A percentile compares a stretch with the other conserved stretches of the same genome.
These are phyloP conservation scores for Stegastes partitus DNA, from an alignment of 2,113 vertebrate genomes.

Conservation along the genomic window DNA sequence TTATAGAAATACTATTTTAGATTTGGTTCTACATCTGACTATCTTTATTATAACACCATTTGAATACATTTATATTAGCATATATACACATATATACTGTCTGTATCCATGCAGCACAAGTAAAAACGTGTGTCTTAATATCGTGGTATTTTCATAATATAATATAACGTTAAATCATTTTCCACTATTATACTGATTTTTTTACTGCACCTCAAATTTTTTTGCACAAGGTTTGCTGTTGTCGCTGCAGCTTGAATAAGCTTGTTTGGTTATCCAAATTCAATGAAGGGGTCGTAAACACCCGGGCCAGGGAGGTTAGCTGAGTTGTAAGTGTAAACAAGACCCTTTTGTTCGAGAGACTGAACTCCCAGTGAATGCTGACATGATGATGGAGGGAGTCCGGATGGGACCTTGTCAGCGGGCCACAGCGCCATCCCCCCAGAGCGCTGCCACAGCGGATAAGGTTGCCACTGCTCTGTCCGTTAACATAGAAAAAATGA, in stretches of 20 bases:
- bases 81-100: too few species aligned
- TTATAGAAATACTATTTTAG: too few species aligned
- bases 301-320: conserved; percentile 42
- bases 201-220: conserved; percentile 1
- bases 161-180: not conserved
- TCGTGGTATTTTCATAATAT: too few species aligned
- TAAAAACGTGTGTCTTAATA: too few species aligned
- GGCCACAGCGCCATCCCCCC: conserved; percentile 52
- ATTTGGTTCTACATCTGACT: too few species aligned
- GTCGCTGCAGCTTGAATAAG: conserved; percentile 15
- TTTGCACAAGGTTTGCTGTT: not conserved
- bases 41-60: too few species aligned
- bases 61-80: too few species aligned
- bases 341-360: conserved; percentile 66
- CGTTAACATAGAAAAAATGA: conserved; percentile 60
- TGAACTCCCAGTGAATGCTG: conserved; percentile 72
- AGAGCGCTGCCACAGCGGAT: conserved; percentile 53
- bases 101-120: too few species aligned
- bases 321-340: conserved; percentile 66
- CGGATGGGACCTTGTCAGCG: conserved; percentile 73
- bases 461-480: conserved; percentile 55
- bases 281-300: conserved; percentile 36
- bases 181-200: not conserved
- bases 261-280: conserved; percentile 36
- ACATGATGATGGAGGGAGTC: conserved; percentile 83